A percentile compares a stretch with the other conserved stretches of the same genome.
Evolutionary conservation across 2,113 vertebrate species (phyloP).

Genomic region (Clarias gariepinus): DNA sequence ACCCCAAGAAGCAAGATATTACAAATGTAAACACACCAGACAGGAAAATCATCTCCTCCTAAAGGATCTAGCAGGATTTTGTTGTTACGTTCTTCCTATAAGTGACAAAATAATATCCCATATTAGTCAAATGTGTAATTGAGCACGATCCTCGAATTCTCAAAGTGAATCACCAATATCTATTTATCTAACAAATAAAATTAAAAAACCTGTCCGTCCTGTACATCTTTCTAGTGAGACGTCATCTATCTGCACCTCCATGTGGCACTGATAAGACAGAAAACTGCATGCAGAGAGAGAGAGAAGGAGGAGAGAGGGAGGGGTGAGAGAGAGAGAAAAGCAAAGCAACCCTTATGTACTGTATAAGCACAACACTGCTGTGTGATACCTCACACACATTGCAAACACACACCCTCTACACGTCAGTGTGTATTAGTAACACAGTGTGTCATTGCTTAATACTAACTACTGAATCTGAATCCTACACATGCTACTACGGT

Average conservation of each 20-base stretch:
- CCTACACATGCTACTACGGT: no score
- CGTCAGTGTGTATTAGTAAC: background rate
- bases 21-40: background rate
- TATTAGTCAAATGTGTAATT: background rate
- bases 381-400: background rate
- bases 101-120: background rate
- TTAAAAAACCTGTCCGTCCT: no score
- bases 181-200: background rate
- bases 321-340: no score
- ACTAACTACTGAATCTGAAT: background rate
- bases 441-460: background rate
- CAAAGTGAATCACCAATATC: conserved; percentile 8
- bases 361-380: background rate
- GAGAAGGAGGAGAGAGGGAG: background rate
- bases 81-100: background rate
- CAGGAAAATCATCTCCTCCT: conserved; percentile 3
- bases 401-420: background rate
- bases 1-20: no score
- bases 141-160: background rate
- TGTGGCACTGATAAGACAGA: conserved; percentile 22
- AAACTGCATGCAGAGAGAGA: background rate
- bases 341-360: background rate
- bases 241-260: conserved; percentile 23
- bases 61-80: background rate
- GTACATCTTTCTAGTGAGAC: conserved; percentile 12